Conservation (phyloP, 2,113 vertebrate species). For the Brachirus orientalis region DNA sequence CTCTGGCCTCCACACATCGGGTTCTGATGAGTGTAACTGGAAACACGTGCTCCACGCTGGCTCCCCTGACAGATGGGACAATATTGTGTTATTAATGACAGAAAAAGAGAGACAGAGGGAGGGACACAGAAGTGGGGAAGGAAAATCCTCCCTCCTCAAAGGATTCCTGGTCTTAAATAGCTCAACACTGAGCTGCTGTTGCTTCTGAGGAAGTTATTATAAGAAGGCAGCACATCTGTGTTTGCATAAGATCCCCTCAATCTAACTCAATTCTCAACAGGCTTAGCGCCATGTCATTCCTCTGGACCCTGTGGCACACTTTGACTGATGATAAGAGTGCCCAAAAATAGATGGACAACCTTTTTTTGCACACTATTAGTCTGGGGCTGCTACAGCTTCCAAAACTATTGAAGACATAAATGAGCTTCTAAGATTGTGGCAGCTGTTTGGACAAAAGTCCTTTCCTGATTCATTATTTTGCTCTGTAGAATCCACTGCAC, state of each 20-base stretch:
- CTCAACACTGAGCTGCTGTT: conserved; percentile 62
- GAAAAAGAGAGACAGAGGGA: conserved; percentile 34
- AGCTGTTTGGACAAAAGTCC: neutral
- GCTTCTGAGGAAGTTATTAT: conserved; percentile 74
- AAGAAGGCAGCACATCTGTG: conserved; percentile 61
- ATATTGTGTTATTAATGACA: conserved; percentile 83
- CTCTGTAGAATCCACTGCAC: too few relatives aligned
- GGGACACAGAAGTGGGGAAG: conserved; percentile 31
- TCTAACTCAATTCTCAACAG: conserved; percentile 43
- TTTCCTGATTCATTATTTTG: too few relatives aligned
- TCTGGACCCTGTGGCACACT: conserved; percentile 18
- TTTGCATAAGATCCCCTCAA: conserved; percentile 69
- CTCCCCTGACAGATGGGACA: conserved; percentile 80
- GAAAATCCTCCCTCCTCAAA: conserved; percentile 66
- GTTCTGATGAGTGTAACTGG: conserved; percentile 77
- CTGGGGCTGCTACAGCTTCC: neutral
- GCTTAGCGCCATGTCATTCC: conserved; percentile 48
- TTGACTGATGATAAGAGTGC: neutral
- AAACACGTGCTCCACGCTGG: conserved; percentile 78
- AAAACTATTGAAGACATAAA: too few relatives aligned
- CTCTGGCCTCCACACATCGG: conserved; percentile 71
- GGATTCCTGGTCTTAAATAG: conserved; percentile 71
- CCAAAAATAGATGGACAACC: neutral
- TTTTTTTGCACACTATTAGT: neutral
- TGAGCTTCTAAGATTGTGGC: neutral